Base-by-base conservation (phyloP, 2,797 vertebrate species). In the Austrolebias charrua region DNA sequence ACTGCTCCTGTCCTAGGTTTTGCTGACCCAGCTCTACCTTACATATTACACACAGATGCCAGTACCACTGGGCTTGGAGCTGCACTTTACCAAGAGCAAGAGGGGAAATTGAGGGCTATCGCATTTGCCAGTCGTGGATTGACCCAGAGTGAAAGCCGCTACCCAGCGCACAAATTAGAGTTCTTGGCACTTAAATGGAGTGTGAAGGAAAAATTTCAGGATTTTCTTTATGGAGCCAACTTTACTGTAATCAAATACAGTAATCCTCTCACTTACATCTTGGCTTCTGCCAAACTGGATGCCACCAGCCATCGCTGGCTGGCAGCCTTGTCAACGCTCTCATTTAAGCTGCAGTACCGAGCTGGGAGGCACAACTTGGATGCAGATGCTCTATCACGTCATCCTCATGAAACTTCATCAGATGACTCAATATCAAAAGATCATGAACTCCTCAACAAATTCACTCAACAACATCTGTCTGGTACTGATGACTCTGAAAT, bases 91-190 rank as follows among this genome's bases (percentile, higher is more conserved):
- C 59, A 61, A 24, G 59, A 51, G 3, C 43, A 58, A 9, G 55
- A 46, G 5, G 43, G 24, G 10, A 43, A 57, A 10, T 20, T 56
- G 1, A 9, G 20, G 5, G 55, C 44, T 3, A 44, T 44, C 14
- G 20, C 19, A 40, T 29, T 44, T 16, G 55, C 40, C 4, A 58
- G 56, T 4, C 28, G 56, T 2, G 56, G 56, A 0, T 11, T 58
- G 6, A 19, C 44, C 0, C 2, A 7, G 1, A 19, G 44, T 47
- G 43, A 58, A 16, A 6, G 11, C 5, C 1, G 52, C 0, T 40
- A 54, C 4, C 52, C 52, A 11, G 54, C n/a, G 12, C 52, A 55
- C 6, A 55, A 40, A n/a, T n/a, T 55, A 6, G 35, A 55, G 12
- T 14, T 55, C 6, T 35, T 54, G 11, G 52, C 33, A 4, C 12